Evolutionary conservation across 2,113 vertebrate genomes (phyloP).

Genomic region (Coptodon bakossiorum): DNA sequence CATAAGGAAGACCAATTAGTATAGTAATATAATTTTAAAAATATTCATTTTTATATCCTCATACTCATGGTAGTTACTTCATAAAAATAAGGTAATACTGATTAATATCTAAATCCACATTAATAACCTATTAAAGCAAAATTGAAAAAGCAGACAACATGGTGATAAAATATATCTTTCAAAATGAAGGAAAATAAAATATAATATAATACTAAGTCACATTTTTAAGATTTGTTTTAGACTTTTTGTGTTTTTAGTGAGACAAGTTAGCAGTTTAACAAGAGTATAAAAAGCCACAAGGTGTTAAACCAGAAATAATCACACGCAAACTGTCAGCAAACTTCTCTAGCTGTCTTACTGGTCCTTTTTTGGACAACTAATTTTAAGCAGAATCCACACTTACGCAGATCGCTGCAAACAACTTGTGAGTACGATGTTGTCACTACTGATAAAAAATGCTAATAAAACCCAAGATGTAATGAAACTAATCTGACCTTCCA

Average conservation of each 20-base stretch:
- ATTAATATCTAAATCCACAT: not conserved
- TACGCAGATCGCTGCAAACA: not conserved
- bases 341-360: not conserved
- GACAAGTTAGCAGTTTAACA: not conserved
- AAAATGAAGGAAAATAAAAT: not conserved
- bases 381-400: not conserved
- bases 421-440: not conserved
- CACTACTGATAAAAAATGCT: not conserved
- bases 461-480: not conserved
- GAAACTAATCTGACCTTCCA: not conserved
- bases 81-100: not conserved
- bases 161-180: not conserved
- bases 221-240: not conserved
- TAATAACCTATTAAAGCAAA: not conserved
- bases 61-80: not conserved
- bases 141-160: not conserved
- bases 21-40: not conserved
- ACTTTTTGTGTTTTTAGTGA: not conserved
- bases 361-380: not conserved
- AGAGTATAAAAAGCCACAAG: not conserved
- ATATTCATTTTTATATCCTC: not conserved
- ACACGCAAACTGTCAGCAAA: not conserved
- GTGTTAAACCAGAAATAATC: not conserved
- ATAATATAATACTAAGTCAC: not conserved
- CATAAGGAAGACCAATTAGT: not conserved